Conservation (phyloP, 2,797 vertebrate genomes). For the Gila robusta region DNA sequence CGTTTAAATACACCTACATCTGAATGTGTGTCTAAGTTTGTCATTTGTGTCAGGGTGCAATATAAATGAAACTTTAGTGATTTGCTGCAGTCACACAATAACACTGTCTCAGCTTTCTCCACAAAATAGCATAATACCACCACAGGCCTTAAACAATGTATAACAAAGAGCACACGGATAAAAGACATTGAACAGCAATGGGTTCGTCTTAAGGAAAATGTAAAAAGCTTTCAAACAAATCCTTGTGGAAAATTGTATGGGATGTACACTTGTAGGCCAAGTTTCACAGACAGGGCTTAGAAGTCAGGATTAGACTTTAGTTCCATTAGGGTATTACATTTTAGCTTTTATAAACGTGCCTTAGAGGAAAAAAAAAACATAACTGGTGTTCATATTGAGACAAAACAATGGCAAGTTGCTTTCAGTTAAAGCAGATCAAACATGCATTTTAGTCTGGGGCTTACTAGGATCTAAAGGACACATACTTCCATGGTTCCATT, state of each 20-base stretch:
- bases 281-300: too few relatives aligned
- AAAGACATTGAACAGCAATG: constrained; percentile 29
- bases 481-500: too few relatives aligned
- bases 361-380: not conserved
- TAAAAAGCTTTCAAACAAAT: constrained; percentile 8
- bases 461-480: too few relatives aligned
- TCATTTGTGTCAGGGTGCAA: constrained; percentile 24
- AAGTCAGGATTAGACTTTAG: too few relatives aligned
- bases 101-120: not conserved
- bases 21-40: constrained; percentile 15
- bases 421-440: not conserved
- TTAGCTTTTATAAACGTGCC: too few relatives aligned
- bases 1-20: not conserved
- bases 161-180: constrained; percentile 30
- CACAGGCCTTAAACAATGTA: constrained; percentile 36
- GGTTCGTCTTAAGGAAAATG: not conserved
- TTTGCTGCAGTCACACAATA: constrained; percentile 32
- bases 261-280: too few relatives aligned
- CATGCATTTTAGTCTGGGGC: not conserved
- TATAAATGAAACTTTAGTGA: constrained; percentile 44
- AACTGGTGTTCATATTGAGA: not conserved
- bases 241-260: not conserved
- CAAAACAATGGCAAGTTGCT: too few relatives aligned
- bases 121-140: not conserved
- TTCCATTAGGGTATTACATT: too few relatives aligned